Conservation (phyloP, 2,113 vertebrate species). For the Gasterosteus nipponicus region DNA sequence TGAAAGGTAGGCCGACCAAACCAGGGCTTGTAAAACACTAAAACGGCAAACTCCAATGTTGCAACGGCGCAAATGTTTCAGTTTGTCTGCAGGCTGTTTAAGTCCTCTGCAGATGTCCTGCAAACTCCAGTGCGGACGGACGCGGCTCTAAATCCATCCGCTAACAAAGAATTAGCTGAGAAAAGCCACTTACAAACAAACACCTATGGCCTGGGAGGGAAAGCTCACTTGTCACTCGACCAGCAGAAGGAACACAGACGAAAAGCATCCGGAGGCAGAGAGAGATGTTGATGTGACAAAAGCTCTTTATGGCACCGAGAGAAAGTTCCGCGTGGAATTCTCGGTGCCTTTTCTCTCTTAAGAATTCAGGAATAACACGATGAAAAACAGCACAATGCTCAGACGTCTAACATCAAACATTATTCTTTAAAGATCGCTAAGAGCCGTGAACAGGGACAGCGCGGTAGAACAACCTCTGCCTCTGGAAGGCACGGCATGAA, state of each 20-base stretch:
- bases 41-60: conserved; percentile 20
- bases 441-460: conserved; percentile 31
- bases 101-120: conserved; percentile 61
- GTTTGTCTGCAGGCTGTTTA: conserved; percentile 39
- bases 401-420: conserved; percentile 43
- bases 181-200: conserved; percentile 60
- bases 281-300: neutral
- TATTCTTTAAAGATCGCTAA: conserved; percentile 29
- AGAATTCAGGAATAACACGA: conserved; percentile 8
- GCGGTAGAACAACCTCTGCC: conserved; percentile 21
- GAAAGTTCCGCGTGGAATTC: conserved; percentile 14
- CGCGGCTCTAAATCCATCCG: conserved; percentile 42
- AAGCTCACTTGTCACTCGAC: conserved; percentile 35
- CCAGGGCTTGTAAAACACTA: neutral
- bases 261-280: conserved; percentile 1
- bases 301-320: neutral
- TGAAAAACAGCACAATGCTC: neutral
- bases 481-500: conserved; percentile 15
- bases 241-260: conserved; percentile 11
- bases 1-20: conserved; percentile 12
- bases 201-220: conserved; percentile 23
- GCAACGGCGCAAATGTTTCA: conserved; percentile 4
- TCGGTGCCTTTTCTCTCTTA: neutral
- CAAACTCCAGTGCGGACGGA: conserved; percentile 50
- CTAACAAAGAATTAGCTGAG: conserved; percentile 65